phyloP scores from a whole-genome alignment of 2,113 vertebrate species.

The Butorides virescens region DNA sequence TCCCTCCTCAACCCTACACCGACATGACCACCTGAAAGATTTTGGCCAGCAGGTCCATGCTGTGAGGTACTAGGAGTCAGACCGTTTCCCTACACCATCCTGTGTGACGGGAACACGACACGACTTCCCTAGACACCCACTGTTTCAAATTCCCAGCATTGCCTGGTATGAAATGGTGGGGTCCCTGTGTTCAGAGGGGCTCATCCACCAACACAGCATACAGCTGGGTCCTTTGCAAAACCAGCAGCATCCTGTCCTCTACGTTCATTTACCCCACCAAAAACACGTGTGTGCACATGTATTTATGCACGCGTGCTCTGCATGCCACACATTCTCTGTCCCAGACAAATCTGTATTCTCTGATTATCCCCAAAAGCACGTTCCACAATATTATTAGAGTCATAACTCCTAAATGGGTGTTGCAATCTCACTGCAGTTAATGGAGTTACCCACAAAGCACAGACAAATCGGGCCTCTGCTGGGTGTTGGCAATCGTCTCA shows the following conservation, averaged over 20 bases:
- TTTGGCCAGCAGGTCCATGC: not conserved
- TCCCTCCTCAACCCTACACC: not conserved
- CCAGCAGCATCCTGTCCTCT: not conserved
- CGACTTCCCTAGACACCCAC: not conserved
- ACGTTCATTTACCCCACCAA: not conserved
- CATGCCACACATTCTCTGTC: not conserved
- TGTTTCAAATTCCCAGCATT: rapidly evolving
- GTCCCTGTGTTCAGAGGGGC: not conserved
- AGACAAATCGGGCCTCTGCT: not conserved
- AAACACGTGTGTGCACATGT: not conserved
- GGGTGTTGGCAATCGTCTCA: not conserved
- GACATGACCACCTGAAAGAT: rapidly evolving
- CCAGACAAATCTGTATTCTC: not conserved
- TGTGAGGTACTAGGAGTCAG: not conserved
- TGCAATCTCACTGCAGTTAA: not conserved
- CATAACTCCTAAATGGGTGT: not conserved
- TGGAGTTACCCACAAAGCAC: not conserved
- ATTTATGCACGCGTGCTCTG: not conserved
- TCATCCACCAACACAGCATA: not conserved
- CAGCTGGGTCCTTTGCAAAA: not conserved
- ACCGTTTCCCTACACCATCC: not conserved
- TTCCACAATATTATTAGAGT: not conserved
- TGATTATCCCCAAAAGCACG: not conserved
- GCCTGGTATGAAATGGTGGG: not conserved
- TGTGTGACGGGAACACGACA: not conserved